Base-by-base conservation (phyloP, 2,113 vertebrate species). In the Origma solitaria region DNA sequence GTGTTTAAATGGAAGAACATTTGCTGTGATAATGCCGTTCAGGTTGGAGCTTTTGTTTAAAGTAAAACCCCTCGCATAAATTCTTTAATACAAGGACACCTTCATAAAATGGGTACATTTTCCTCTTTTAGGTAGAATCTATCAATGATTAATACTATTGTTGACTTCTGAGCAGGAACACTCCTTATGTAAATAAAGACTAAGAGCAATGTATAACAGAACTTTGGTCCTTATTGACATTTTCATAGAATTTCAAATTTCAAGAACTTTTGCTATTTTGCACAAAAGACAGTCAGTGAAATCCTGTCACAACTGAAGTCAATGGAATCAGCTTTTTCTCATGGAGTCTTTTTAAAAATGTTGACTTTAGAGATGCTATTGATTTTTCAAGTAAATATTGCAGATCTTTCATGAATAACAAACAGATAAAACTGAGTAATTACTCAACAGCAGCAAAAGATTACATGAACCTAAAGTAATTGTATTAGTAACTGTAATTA, bases 141-240 rank as follows among this genome's bases (percentile, higher is more conserved):
- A 83, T 68, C 90, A 96, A 97, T 96, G 82, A 94, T 95, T 96
- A 96, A 91, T 82, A 56, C 40, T 79, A 60, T n/a, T n/a, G 42
- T 65, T 77, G 54, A 80, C 60, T 66, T 90, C 68, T 51, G 51
- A 86, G 58, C 44, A 81, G 71, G 10, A 69, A 37, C 54, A 31
- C 20, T 90, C 35, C 75, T 86, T 88, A 86, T 62, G 62, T 83
- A 94, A 95, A 95, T 88, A 96, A 91, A 84, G 76, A 89, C 72
- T 61, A 88, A 95, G 33, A 73, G 47, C 24, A 95, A 82, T 14
- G 15, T 58, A 72, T 84, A 91, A 92, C 65, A 92, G 84, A 87
- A 94, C 95, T 93, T 88, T 83, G 64, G 58, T 87, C 58, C 22
- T 72, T 40, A 92, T 37, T 83, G 87, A 80, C 6, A 22, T 88